Base-by-base conservation (phyloP, 2,113 vertebrate genomes). In the Danionella cerebrum region DNA sequence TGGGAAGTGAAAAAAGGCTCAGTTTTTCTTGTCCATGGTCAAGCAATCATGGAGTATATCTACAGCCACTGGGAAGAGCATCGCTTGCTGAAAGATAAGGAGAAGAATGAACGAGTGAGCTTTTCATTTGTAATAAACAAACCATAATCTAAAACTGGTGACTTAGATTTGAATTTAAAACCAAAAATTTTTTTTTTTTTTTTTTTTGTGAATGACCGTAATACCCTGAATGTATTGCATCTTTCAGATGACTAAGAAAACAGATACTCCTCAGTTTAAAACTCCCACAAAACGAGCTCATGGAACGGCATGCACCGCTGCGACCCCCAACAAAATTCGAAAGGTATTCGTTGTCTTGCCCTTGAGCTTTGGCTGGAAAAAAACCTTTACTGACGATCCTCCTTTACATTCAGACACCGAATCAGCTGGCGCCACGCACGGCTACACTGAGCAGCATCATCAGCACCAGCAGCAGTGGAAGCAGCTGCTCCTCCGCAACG, bases 101-200 rank as follows among this genome's bases (percentile, higher is more conserved):
- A 83, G 58, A 86, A 85, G 47, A 82, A 73, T 47, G 82, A 84
- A 13, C 69, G 82, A 16, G 84, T 82, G 16, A 74, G 78, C 77
- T 35, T 27, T 5, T 33, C 5, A 33, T 9, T 5, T 33, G 5
- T 33, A 1, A 33, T 33, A 33, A 33, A 33, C 29, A 2, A 33
- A n/a, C n/a, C n/a, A n/a, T n/a, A n/a, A n/a, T n/a, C n/a, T n/a
- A n/a, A n/a, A n/a, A n/a, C n/a, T n/a, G n/a, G n/a, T n/a, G n/a
- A n/a, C n/a, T n/a, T n/a, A n/a, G n/a, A n/a, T n/a, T n/a, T n/a
- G n/a, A n/a, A n/a, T n/a, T n/a, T n/a, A n/a, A n/a, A n/a, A n/a
- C n/a, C n/a, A n/a, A n/a, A n/a, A n/a, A n/a, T n/a, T n/a, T n/a
- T n/a, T n/a, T n/a, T n/a, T n/a, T n/a, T n/a, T n/a, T n/a, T n/a